Base-by-base conservation (phyloP, 2,888 invertebrate genomes). In the Entomobrya multifasciata region DNA sequence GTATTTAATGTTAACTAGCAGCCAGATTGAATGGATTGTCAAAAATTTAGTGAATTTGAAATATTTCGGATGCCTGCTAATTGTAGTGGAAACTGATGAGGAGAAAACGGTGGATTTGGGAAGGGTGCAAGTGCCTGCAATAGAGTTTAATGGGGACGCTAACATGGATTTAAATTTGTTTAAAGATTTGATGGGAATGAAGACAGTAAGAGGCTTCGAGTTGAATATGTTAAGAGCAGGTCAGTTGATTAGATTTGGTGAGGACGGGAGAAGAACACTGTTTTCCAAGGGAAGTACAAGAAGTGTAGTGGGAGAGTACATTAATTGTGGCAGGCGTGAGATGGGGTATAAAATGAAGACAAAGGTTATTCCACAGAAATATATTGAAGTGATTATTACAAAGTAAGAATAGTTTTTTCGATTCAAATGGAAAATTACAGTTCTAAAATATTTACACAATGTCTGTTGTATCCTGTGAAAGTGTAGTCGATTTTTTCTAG, bases 391-490 rank as follows among this genome's bases (percentile, higher is more conserved):
- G 22, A 57, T 25, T 10, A 22, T 57, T 57, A 22, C 17, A n/a
- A 57, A 57, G 22, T 57, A 52, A 15, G 20, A 25, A 57, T 57
- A 57, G n/a, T n/a, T n/a, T n/a, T n/a, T n/a, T n/a, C n/a, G n/a
- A n/a, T n/a, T n/a, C n/a, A n/a, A n/a, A n/a, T n/a, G n/a, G n/a
- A n/a, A n/a, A n/a, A n/a, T n/a, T n/a, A n/a, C n/a, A n/a, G n/a
- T n/a, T n/a, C n/a, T n/a, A n/a, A n/a, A n/a, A n/a, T n/a, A n/a
- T n/a, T n/a, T n/a, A n/a, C n/a, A n/a, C n/a, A n/a, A n/a, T n/a
- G n/a, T n/a, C n/a, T n/a, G n/a, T n/a, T n/a, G n/a, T n/a, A n/a
- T n/a, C n/a, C n/a, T n/a, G n/a, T n/a, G n/a, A n/a, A n/a, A n/a
- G n/a, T n/a, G n/a, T n/a, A n/a, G n/a, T n/a, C n/a, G n/a, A n/a